These are phyloP conservation scores for Ciconia boyciana DNA, from an alignment of 2,113 vertebrate genomes.

Conservation along the genomic window DNA sequence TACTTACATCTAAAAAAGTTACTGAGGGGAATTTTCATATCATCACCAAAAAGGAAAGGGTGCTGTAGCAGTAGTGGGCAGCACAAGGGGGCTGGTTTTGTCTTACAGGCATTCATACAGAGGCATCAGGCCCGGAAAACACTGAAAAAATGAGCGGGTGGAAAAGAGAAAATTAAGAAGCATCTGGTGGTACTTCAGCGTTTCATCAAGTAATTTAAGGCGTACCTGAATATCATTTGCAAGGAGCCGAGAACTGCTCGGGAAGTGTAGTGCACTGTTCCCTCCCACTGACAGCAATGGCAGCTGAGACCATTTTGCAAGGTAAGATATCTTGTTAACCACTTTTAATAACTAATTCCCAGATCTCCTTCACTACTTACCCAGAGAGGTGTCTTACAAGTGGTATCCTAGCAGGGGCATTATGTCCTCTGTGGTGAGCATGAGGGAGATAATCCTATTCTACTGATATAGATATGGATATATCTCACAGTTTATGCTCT, in stretches of 20 bases:
- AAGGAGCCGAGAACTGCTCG: background rate
- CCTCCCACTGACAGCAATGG: background rate
- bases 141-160: background rate
- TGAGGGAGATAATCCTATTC: background rate
- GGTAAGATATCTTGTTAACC: background rate
- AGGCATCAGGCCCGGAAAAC: background rate
- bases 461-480: background rate
- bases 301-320: background rate
- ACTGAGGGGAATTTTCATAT: background rate
- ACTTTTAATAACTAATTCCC: background rate
- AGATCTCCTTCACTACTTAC: background rate
- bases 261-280: background rate
- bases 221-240: background rate
- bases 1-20: constrained; percentile 33
- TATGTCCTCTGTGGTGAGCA: background rate
- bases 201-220: background rate
- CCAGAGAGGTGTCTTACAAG: background rate
- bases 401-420: background rate
- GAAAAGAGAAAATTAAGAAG: background rate
- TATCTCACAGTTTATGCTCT: background rate
- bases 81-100: background rate
- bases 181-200: background rate
- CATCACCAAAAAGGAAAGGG: background rate
- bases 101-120: background rate
- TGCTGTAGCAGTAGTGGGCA: background rate